phyloP scores from a whole-genome alignment of 1,140 invertebrate species.

The Brachionus paranguensis region DNA sequence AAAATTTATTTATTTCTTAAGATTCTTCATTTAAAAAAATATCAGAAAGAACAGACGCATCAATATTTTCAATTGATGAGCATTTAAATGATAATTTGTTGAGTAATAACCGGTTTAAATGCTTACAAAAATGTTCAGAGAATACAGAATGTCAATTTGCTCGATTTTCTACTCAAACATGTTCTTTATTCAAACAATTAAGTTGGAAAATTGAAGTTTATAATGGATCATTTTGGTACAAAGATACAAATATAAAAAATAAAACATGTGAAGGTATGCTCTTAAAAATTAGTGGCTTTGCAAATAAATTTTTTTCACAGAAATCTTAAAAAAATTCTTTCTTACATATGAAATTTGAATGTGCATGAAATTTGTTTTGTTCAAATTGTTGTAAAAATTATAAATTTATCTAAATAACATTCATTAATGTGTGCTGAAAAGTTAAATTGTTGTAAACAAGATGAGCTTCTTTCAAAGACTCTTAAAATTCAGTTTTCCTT shows the following conservation, averaged over 20 bases:
- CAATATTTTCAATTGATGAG: neutral
- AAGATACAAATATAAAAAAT: neutral
- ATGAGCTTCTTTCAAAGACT: no score
- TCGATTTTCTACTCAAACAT: neutral
- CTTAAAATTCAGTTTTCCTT: no score
- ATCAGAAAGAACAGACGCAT: neutral
- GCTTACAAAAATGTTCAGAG: neutral
- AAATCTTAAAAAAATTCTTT: no score
- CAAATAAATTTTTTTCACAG: no score
- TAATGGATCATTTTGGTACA: neutral
- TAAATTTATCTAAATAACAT: no score
- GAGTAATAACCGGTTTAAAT: neutral
- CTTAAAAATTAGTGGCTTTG: no score
- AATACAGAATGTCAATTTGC: neutral
- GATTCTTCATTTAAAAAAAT: neutral
- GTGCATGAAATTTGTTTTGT: no score
- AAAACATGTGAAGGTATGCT: neutral
- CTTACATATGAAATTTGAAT: no score
- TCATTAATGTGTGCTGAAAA: no score
- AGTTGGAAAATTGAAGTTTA: neutral
- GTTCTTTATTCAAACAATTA: neutral
- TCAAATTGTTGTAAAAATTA: no score
- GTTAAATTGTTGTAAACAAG: no score
- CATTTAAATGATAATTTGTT: neutral
- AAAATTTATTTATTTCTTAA: neutral